Evolutionary conservation across 2,888 invertebrate species (phyloP).

Genomic region (Entomobrya multifasciata): DNA sequence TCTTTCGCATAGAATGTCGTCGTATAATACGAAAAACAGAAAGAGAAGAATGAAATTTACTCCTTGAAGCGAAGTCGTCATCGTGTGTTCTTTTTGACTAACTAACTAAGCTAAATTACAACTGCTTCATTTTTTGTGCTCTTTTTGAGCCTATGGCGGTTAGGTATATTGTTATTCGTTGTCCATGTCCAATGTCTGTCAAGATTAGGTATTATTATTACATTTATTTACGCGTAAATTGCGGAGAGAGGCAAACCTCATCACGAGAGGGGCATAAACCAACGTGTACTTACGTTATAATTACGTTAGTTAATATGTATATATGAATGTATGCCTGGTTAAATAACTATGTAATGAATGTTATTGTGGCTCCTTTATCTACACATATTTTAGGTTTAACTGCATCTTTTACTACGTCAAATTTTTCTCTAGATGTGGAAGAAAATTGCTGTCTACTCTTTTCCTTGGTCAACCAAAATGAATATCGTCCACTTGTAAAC

Average conservation of each 20-base stretch:
- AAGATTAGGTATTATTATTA: constrained; percentile 54
- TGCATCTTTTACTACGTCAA: too few relatives aligned
- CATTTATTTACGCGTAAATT: constrained; percentile 60
- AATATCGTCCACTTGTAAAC: constrained; percentile 46
- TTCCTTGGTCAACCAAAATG: constrained; percentile 32
- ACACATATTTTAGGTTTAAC: background rate
- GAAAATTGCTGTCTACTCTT: constrained; percentile 26
- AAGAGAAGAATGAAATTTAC: constrained; percentile 52
- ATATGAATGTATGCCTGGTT: too few relatives aligned
- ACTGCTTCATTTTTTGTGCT: constrained; percentile 31
- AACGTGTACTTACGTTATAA: too few relatives aligned
- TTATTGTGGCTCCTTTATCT: background rate
- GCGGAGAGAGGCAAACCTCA: background rate
- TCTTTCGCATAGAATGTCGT: background rate
- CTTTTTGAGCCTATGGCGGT: constrained; percentile 48
- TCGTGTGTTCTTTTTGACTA: background rate
- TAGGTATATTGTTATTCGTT: constrained; percentile 45
- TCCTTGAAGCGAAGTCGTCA: constrained; percentile 49
- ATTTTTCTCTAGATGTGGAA: too few relatives aligned
- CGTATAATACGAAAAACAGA: background rate
- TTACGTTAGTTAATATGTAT: too few relatives aligned
- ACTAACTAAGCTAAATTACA: constrained; percentile 59
- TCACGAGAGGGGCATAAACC: background rate
- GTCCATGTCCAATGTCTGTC: constrained; percentile 65
- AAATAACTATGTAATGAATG: too few relatives aligned